These are phyloP conservation scores for Parnassius smintheus DNA, from an alignment of 2,888 invertebrate species.

Conservation along the genomic window DNA sequence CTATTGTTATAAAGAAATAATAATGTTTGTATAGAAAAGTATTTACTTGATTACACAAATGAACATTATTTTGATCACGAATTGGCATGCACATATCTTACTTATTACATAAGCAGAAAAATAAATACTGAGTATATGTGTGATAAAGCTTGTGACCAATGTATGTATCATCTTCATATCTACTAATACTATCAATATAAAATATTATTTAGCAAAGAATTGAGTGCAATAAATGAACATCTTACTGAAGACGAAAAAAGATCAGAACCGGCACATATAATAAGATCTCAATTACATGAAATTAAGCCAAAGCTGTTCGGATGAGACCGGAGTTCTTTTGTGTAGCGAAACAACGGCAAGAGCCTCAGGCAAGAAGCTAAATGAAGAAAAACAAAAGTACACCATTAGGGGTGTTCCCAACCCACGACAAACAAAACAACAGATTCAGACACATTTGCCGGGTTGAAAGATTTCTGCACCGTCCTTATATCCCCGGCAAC, in stretches of 20 bases:
- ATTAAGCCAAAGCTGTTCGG: conserved; percentile 38
- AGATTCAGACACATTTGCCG: conserved; percentile 33
- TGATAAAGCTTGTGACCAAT: too few relatives aligned
- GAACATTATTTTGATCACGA: too few relatives aligned
- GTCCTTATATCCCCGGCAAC: conserved; percentile 22
- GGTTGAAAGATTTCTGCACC: conserved; percentile 17
- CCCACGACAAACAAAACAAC: conserved; percentile 52
- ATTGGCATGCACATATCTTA: too few relatives aligned
- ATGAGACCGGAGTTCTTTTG: conserved; percentile 47
- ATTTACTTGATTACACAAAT: too few relatives aligned
- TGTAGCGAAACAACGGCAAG: conserved; percentile 43
- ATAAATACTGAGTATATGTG: too few relatives aligned
- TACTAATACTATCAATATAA: too few relatives aligned
- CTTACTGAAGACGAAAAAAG: neutral
- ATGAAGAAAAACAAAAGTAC: conserved; percentile 68
- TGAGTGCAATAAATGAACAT: conserved; percentile 2
- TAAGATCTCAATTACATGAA: conserved; percentile 33
- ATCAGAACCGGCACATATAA: conserved; percentile 6
- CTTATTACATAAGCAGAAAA: too few relatives aligned
- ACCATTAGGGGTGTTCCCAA: conserved; percentile 55
- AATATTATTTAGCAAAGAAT: neutral
- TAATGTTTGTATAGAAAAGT: too few relatives aligned
- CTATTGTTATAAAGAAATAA: too few relatives aligned
- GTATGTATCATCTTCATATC: too few relatives aligned
- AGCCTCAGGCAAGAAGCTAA: conserved; percentile 46